phyloP scores from a whole-genome alignment of 1,140 invertebrate species.

The Sinonovacula constricta region DNA sequence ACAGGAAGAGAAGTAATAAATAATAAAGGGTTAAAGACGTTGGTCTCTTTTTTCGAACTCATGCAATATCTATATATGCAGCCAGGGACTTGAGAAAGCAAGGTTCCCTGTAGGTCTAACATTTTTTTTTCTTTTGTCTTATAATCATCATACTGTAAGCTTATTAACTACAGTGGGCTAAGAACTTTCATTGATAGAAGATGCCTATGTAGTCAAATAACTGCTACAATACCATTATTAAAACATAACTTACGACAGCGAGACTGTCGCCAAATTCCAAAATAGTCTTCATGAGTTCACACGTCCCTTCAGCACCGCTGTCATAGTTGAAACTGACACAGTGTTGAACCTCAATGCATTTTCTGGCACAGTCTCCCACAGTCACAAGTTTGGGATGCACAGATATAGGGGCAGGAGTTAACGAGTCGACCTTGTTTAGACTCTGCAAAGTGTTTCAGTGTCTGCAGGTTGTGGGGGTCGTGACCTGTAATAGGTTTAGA shows the following conservation, averaged over 20 bases:
- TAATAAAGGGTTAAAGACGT: too few relatives aligned
- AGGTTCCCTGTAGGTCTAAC: too few relatives aligned
- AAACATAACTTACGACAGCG: conserved; percentile 50
- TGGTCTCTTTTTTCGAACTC: too few relatives aligned
- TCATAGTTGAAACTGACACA: conserved; percentile 68
- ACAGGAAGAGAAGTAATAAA: too few relatives aligned
- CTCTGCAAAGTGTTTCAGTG: conserved; percentile 54
- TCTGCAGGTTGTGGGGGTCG: background rate
- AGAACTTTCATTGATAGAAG: too few relatives aligned
- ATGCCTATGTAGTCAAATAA: too few relatives aligned
- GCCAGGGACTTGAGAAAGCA: too few relatives aligned
- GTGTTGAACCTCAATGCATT: conserved; percentile 57
- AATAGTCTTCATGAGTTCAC: conserved; percentile 55
- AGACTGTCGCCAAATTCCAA: conserved; percentile 55
- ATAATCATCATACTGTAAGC: too few relatives aligned
- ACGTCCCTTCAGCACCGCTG: conserved; percentile 45
- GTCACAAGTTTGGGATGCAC: conserved; percentile 5
- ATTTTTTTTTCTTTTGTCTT: too few relatives aligned
- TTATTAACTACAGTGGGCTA: too few relatives aligned
- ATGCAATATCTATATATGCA: too few relatives aligned
- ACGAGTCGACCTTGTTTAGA: conserved; percentile 52
- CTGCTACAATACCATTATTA: too few relatives aligned
- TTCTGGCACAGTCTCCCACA: conserved; percentile 53
- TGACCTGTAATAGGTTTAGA: background rate
- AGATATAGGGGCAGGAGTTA: conserved; percentile 21